Conservation (phyloP, 2,888 invertebrate genomes). For the Chymomyza caudatula region DNA sequence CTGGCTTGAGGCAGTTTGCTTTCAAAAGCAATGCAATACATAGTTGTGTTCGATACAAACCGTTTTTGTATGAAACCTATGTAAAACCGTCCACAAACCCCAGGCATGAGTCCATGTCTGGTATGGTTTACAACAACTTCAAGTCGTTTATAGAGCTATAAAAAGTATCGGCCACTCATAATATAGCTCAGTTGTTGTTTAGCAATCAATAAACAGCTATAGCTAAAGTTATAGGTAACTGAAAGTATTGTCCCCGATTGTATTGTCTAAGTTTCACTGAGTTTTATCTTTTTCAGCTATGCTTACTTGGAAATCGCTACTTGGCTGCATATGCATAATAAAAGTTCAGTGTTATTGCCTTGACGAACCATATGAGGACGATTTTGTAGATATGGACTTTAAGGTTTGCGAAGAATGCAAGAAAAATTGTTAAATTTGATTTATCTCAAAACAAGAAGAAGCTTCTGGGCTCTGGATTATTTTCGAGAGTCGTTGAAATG, state of each 20-base stretch:
- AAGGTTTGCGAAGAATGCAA: slow-evolving; percentile 35
- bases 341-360: slow-evolving; percentile 21
- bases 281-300: not conserved
- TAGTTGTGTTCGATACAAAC: too few species aligned
- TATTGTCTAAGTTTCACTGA: too few species aligned
- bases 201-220: too few species aligned
- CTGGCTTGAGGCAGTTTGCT: too few species aligned
- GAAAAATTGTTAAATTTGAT: slow-evolving; percentile 43
- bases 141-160: not conserved
- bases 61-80: not conserved
- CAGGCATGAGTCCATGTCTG: not conserved
- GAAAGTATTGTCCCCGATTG: too few species aligned
- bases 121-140: not conserved
- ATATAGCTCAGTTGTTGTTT: not conserved
- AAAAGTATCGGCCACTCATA: too few species aligned
- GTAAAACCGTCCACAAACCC: not conserved
- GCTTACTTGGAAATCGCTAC: not conserved
- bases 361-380: not conserved
- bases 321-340: slow-evolving; percentile 15
- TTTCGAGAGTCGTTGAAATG: too few species aligned
- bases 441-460: slow-evolving; percentile 25
- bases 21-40: too few species aligned
- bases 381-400: not conserved
- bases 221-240: too few species aligned
- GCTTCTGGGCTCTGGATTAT: slow-evolving; percentile 20